A percentile compares a stretch with the other conserved stretches of the same genome.
These are phyloP conservation scores for Tyrannus savana DNA, from an alignment of 2,113 vertebrate species.

Conservation along the genomic window DNA sequence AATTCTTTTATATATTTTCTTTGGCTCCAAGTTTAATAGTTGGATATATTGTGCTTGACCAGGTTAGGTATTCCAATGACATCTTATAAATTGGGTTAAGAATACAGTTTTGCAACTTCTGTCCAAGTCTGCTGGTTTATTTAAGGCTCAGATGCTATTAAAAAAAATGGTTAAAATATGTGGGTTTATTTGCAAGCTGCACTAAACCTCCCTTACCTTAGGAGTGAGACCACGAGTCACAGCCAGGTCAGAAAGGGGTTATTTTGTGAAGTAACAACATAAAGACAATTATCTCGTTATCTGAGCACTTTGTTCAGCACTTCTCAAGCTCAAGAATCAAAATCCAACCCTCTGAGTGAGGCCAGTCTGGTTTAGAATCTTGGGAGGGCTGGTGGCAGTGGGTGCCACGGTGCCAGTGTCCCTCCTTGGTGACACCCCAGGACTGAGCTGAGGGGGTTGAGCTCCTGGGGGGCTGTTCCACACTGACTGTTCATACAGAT, in stretches of 20 bases:
- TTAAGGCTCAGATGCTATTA: not conserved
- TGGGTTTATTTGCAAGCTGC: not conserved
- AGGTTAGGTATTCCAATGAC: not conserved
- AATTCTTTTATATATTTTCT: not conserved
- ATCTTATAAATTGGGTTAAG: not conserved
- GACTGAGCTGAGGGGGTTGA: not conserved
- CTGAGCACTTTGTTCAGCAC: not conserved
- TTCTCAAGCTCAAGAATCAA: not conserved
- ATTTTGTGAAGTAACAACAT: not conserved
- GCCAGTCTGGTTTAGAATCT: accelerated
- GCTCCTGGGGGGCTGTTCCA: not conserved
- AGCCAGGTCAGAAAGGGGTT: not conserved
- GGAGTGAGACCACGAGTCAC: not conserved
- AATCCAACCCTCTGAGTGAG: not conserved
- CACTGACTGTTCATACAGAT: not conserved
- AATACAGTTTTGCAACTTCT: not conserved
- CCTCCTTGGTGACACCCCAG: not conserved
- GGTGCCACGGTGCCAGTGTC: not conserved
- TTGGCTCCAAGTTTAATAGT: not conserved
- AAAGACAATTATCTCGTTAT: not conserved
- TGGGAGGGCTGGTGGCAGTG: not conserved
- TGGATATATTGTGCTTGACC: not conserved
- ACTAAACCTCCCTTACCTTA: not conserved
- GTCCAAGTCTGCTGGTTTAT: not conserved
- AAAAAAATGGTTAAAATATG: not conserved